Conservation (phyloP, 2,797 vertebrate species). For the Sebastes minor region DNA sequence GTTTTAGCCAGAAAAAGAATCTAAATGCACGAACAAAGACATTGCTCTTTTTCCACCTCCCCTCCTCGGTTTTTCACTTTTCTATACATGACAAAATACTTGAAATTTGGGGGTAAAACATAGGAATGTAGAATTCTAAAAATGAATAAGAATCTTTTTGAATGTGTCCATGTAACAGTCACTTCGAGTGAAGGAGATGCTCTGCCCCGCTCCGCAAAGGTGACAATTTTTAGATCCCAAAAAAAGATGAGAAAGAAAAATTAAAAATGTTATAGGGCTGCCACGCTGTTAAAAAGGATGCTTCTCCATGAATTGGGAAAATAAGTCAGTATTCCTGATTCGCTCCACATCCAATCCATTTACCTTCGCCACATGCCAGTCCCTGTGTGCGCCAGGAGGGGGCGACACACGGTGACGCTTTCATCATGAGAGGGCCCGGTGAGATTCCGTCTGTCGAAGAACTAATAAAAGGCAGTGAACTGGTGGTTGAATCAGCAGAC, state of each 20-base stretch:
- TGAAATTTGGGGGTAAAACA: conserved; percentile 78
- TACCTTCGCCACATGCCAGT: conserved; percentile 68
- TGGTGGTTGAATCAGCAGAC: conserved; percentile 82
- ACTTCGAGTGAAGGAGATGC: conserved; percentile 71
- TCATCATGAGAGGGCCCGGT: conserved; percentile 75
- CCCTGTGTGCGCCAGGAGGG: conserved; percentile 73
- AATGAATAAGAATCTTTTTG: conserved; percentile 70
- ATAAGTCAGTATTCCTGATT: conserved; percentile 80
- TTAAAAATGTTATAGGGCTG: conserved; percentile 77
- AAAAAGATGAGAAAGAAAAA: conserved; percentile 71
- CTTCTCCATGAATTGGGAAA: conserved; percentile 75
- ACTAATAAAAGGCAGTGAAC: conserved; percentile 83
- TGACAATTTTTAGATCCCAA: conserved; percentile 73
- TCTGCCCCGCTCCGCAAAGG: conserved; percentile 55
- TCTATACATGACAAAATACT: conserved; percentile 85
- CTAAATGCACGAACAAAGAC: conserved; percentile 78
- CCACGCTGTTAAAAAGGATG: conserved; percentile 77
- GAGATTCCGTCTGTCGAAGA: conserved; percentile 77
- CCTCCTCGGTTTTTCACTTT: conserved; percentile 71
- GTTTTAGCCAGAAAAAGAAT: conserved; percentile 78
- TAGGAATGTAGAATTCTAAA: conserved; percentile 83
- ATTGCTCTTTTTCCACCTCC: conserved; percentile 72
- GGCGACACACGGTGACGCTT: conserved; percentile 61
- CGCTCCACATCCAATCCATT: conserved; percentile 73
- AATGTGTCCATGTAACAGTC: conserved; percentile 83